Evolutionary conservation across 2,888 invertebrate genomes (phyloP), one percentile per base, ranked within the genome.

Genomic region (Ramazzottius varieornatus): DNA sequence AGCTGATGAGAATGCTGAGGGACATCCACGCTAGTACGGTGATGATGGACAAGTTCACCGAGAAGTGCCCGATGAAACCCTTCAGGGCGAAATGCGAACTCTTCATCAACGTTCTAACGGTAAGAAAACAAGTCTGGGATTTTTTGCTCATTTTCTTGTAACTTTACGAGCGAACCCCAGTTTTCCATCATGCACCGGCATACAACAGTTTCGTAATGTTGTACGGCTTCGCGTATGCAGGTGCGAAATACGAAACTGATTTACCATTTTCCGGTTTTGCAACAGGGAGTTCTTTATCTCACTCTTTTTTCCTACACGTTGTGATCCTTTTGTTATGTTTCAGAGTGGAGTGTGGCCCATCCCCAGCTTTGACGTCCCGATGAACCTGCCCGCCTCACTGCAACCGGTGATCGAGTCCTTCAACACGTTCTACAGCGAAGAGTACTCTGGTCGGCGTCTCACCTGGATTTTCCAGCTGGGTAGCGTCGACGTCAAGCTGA

Each of bases 391-490:
- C 29, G 54, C 24, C 54, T 4, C 4, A 8, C 54, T 54, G 54
- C 54, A 54, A 8, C 29, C 54, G 54, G 54, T 54, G 29, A 54
- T 54, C 8, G 54, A 54, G 13, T 16, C 8, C 29, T 54, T 54
- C 29, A 29, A 29, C 29, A 29, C 20, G 4, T 54, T 54, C 29
- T 54, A 54, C 29, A 4, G 4, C n/a, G 4, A 13, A 24, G 54
- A 54, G 29, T 54, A 54, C 54, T 54, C 54, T 29, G 54, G 54
- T 54, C 54, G 54, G 29, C 54, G 54, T 29, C 54, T 54, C n/a
- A 54, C 54, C n/a, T 54, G 54, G 54, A 54, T 54, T 24, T 54
- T 54, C 29, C 54, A 54, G 29, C 54, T 54, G 54, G 54, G 54
- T 24, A 24, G 29, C 29, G 54, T 54, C 54, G 54, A 54, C 29